A percentile compares a stretch with the other conserved stretches of the same genome.
These are phyloP conservation scores for Penaeus japonicus DNA, from an alignment of 1,140 invertebrate genomes.

Conservation along the genomic window DNA sequence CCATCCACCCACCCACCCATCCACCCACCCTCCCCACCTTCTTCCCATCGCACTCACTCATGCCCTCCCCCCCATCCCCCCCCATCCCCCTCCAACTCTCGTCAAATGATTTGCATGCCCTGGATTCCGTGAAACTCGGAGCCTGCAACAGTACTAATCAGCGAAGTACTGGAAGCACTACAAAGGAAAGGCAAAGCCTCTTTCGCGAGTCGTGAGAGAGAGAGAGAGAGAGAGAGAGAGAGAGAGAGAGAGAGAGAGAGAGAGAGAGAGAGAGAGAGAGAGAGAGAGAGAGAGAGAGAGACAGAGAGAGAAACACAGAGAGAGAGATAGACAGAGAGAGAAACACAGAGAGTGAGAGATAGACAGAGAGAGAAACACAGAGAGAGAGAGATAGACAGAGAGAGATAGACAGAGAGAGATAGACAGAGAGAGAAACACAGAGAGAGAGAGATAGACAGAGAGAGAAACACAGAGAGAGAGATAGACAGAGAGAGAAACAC, in stretches of 20 bases:
- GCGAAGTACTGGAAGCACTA: no score
- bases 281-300: neutral
- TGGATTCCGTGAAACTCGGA: no score
- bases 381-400: neutral
- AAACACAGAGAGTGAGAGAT: neutral
- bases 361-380: neutral
- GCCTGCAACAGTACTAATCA: no score
- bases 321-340: neutral
- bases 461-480: neutral
- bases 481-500: neutral
- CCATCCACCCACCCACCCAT: no score
- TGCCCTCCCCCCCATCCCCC: no score
- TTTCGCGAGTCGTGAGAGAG: no score
- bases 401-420: neutral
- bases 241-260: conserved; percentile 7
- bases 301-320: neutral
- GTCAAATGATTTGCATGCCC: no score
- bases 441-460: neutral
- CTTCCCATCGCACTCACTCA: no score
- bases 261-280: neutral
- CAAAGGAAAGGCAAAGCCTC: no score
- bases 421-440: neutral
- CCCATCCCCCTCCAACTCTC: no score
- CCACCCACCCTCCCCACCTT: no score
- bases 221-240: neutral